phyloP scores from a whole-genome alignment of 2,797 vertebrate genomes.

The Pipistrellus pygmaeus region DNA sequence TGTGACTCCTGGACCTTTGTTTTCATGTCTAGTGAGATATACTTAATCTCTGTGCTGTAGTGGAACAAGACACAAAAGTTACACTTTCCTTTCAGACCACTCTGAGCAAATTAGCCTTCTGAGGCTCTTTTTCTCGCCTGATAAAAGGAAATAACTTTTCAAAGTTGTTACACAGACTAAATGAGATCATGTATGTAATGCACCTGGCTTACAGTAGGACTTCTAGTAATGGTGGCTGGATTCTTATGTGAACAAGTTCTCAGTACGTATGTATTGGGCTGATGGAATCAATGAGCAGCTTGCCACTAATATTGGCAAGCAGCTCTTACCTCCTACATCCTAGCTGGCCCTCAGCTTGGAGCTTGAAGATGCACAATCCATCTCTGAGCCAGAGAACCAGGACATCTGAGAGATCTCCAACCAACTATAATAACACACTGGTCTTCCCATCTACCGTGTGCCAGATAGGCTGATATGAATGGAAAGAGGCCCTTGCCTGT shows the following conservation, averaged over 20 bases:
- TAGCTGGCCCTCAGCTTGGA: conserved; percentile 15
- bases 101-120: not conserved
- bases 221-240: not conserved
- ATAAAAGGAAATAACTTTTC: conserved; percentile 24
- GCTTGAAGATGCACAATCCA: not conserved
- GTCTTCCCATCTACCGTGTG: not conserved
- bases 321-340: not conserved
- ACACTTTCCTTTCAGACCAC: not conserved
- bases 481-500: not conserved
- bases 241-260: conserved; percentile 51
- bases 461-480: not conserved
- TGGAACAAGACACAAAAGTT: not conserved
- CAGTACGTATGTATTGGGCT: not conserved
- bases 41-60: not conserved
- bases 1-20: not conserved
- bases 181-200: conserved; percentile 39
- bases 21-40: conserved; percentile 5
- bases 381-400: not conserved
- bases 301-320: conserved; percentile 37
- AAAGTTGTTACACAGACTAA: conserved; percentile 6
- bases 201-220: not conserved
- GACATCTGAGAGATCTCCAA: not conserved
- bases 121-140: not conserved
- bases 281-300: conserved; percentile 45
- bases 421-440: not conserved